Base-by-base conservation (phyloP, 1,140 invertebrate species). In the Tetramorium parvispinum region DNA sequence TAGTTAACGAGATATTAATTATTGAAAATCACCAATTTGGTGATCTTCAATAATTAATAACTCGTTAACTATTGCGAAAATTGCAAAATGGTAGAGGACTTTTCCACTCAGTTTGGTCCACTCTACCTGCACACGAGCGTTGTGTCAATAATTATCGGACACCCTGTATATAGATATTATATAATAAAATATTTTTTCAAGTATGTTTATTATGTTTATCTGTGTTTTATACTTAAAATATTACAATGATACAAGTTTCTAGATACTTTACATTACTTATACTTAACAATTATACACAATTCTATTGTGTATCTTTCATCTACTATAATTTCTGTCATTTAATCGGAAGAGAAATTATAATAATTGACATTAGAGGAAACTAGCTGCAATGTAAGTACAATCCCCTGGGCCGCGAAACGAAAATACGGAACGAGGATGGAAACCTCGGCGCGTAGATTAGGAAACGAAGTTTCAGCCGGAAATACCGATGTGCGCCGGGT, bases 381-480 rank as follows among this genome's bases (percentile, higher is more conserved):
- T 43, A 40, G 32, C 13, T 43, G n/a, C 53, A 46, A 68, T 46
- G 37, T 57, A 82, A 57, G 51, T 43, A 59, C 68, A 37, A 61
- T 57, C 27, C 21, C 68, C 32, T 18, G 78, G 11, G 59, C 24
- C 55, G 71, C 82, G 76, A 87, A 91, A 90, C 61, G 89, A 88
- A 90, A 91, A 90, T 78, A 70, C 65, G 82, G 32, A 75, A 71
- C 46, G 75, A 71, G 46, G 59, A 79, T 73, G 71, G 81, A 78
- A 57, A 53, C 59, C 40, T 61, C 59, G 37, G 75, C 43, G 40
- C 68, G 46, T 91, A 76, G 78, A 66, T 83, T 79, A 73, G 73
- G 87, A 85, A 90, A 90, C 79, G 76, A 91, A 91, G 89, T 91
- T 91, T 91, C 85, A 73, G 43, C 70, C 87, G 70, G 87, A 91